A percentile compares a stretch with the other conserved stretches of the same genome.
Conservation (phyloP, 2,113 vertebrate species). For the Pholis gunnellus region DNA sequence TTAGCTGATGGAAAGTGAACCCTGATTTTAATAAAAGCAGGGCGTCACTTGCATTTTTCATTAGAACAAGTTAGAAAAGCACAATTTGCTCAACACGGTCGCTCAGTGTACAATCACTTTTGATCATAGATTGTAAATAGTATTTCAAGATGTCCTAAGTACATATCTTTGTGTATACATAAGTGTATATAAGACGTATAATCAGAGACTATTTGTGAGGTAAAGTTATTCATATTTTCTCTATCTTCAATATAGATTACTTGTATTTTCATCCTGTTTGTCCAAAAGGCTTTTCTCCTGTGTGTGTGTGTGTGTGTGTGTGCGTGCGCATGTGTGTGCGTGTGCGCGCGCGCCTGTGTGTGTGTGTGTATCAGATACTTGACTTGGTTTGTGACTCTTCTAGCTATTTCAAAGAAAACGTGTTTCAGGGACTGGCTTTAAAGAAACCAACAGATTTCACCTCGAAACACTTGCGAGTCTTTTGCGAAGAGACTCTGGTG, state of each 20-base stretch:
- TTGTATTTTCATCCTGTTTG: conserved; percentile 78
- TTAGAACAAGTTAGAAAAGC: conserved; percentile 78
- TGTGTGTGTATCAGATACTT: conserved; percentile 67
- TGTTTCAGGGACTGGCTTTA: conserved; percentile 81
- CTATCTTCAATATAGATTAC: conserved; percentile 77
- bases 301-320: conserved; percentile 32
- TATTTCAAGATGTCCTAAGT: conserved; percentile 82
- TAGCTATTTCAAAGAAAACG: conserved; percentile 71
- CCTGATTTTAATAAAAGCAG: conserved; percentile 45
- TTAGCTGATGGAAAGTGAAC: conserved; percentile 42
- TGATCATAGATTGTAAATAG: conserved; percentile 84
- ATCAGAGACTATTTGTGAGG: conserved; percentile 85
- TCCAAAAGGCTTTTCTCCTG: conserved; percentile 64
- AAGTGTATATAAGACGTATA: conserved; percentile 83
- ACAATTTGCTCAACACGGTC: conserved; percentile 76
- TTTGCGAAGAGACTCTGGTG: conserved; percentile 37
- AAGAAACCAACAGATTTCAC: conserved; percentile 60
- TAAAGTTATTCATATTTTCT: conserved; percentile 85
- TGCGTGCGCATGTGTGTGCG: conserved; percentile 13
- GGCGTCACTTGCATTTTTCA: conserved; percentile 71
- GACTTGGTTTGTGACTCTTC: conserved; percentile 64
- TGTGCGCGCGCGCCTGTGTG: conserved; percentile 40
- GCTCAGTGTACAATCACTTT: conserved; percentile 78
- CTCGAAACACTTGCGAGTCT: conserved; percentile 52
- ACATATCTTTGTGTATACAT: conserved; percentile 85